These are phyloP conservation scores for Craterocephalus amniculus DNA, from an alignment of 2,797 vertebrate species.

Conservation along the genomic window DNA sequence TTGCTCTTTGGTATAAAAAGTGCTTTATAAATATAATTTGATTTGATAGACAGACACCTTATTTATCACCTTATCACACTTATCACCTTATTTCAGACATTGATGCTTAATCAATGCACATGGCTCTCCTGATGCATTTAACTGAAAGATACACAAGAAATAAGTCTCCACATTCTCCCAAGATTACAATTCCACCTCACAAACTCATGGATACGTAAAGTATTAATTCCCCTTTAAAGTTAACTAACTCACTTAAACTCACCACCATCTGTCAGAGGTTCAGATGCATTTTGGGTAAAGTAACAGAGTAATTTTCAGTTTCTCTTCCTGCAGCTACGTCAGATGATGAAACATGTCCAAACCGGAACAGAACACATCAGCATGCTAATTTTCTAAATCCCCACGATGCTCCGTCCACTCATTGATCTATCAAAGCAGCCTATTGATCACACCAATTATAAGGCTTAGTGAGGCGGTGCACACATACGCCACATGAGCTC, in stretches of 20 bases:
- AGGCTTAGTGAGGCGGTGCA: slow-evolving; percentile 50
- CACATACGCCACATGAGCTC: slow-evolving; percentile 29
- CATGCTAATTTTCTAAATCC: neutral
- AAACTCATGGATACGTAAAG: neutral
- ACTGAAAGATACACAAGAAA: too few relatives aligned
- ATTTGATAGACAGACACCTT: too few relatives aligned
- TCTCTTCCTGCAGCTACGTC: neutral
- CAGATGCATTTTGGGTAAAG: neutral
- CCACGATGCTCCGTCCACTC: neutral
- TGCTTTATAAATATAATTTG: too few relatives aligned
- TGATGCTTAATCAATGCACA: too few relatives aligned
- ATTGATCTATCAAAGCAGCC: neutral
- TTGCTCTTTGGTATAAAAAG: too few relatives aligned
- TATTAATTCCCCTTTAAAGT: neutral
- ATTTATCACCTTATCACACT: too few relatives aligned
- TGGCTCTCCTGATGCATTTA: too few relatives aligned
- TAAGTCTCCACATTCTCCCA: neutral
- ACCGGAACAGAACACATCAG: neutral
- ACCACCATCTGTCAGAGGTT: neutral
- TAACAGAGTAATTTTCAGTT: neutral
- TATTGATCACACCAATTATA: slow-evolving; percentile 45
- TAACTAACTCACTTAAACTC: neutral
- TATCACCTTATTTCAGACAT: too few relatives aligned
- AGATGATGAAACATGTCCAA: neutral
- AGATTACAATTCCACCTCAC: neutral